These are phyloP conservation scores for Lagenorhynchus albirostris DNA, from an alignment of 2,113 vertebrate genomes.

Conservation along the genomic window DNA sequence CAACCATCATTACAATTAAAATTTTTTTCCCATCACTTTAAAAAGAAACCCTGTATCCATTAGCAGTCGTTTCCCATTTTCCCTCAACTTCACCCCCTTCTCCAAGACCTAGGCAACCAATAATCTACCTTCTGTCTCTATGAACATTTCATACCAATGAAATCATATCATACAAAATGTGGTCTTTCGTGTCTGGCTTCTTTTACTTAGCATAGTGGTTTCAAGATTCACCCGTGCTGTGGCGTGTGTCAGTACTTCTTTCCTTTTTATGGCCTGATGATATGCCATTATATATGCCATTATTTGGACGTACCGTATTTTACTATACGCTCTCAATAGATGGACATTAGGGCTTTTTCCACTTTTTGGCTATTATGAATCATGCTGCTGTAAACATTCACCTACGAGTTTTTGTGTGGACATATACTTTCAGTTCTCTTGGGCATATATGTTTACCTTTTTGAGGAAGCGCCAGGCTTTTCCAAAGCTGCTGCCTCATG, in stretches of 20 bases:
- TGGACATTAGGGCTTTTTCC: not conserved
- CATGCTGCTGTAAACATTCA: not conserved
- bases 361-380: not conserved
- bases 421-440: not conserved
- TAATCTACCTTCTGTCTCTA: not conserved
- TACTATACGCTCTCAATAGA: not conserved
- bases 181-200: not conserved
- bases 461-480: not conserved
- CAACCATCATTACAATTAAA: not conserved
- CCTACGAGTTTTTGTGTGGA: not conserved
- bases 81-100: not conserved
- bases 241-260: not conserved
- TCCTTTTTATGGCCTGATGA: not conserved
- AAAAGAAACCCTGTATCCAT: not conserved
- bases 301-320: not conserved
- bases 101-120: not conserved
- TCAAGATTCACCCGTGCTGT: not conserved
- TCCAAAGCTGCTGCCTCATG: not conserved
- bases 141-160: not conserved
- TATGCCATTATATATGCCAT: not conserved
- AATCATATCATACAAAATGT: not conserved
- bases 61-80: not conserved
- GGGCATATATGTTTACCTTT: not conserved
- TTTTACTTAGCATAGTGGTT: not conserved
- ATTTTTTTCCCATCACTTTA: not conserved